phyloP scores from a whole-genome alignment of 2,888 invertebrate genomes.

The Alloscopus bannaensis region DNA sequence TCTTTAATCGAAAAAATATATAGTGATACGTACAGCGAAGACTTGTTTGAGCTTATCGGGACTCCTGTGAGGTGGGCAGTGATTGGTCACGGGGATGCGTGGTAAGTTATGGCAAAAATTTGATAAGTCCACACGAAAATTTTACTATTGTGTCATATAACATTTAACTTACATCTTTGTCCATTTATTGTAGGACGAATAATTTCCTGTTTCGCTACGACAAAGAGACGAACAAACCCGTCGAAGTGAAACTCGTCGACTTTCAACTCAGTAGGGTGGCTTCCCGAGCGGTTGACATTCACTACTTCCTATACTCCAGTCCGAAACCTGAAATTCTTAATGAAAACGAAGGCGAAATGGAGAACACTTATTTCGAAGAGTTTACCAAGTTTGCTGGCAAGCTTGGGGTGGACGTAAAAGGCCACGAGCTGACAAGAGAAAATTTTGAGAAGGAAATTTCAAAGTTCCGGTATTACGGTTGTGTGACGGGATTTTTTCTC shows the following conservation, averaged over 20 bases:
- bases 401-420: conserved; percentile 56
- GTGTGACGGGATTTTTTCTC: conserved; percentile 63
- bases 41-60: conserved; percentile 28
- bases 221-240: conserved; percentile 58
- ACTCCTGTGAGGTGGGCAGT: conserved; percentile 38
- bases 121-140: neutral
- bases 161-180: too few species aligned
- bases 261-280: conserved; percentile 68
- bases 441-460: conserved; percentile 64
- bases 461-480: conserved; percentile 60
- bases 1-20: conserved; percentile 35
- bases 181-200: conserved; percentile 71
- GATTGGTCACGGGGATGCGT: conserved; percentile 66
- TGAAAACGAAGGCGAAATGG: conserved; percentile 61
- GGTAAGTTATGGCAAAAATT: conserved; percentile 64
- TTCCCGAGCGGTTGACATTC: conserved; percentile 67
- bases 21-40: conserved; percentile 10
- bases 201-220: conserved; percentile 69
- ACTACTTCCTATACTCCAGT: conserved; percentile 71
- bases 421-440: conserved; percentile 56
- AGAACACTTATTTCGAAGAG: conserved; percentile 67
- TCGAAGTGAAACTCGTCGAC: conserved; percentile 70
- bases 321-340: conserved; percentile 47
- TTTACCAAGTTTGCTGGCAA: conserved; percentile 58
- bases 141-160: too few species aligned